Base-by-base conservation (phyloP, 2,797 vertebrate genomes). In the Gymnothorax javanicus region DNA sequence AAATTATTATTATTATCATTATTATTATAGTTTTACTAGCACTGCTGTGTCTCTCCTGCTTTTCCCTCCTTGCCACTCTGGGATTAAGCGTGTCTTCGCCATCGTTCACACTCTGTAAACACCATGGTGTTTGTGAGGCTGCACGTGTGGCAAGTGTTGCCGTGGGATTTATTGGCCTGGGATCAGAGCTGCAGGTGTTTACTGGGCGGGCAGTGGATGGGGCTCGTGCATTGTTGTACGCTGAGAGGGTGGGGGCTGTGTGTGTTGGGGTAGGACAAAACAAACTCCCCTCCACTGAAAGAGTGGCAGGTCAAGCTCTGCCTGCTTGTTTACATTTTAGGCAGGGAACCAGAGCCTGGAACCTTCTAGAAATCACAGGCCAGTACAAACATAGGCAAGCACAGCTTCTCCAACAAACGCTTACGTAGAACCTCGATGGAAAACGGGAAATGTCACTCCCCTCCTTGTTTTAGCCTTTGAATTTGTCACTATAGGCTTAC, bases 1-100 rank as follows among this genome's bases (percentile, higher is more conserved):
- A 93, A 93, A 91, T 91, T 90, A 87, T 91, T 91, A 92, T 92
- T 89, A 93, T 93, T 93, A 87, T 89, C 89, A 91, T 91, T 90
- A 87, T 91, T 91, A 92, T 92, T 89, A 93, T 93, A 93, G 87
- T 88, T 89, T 79, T 89, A 7, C 15, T 17, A 2, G 2, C 33
- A 85, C 92, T 92, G 89, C 91, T 92, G 88, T 12, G 75, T 25
- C 88, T 64, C 71, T 86, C 89, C 87, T 83, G 64, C 71, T 88
- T 88, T 90, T 69, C 88, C 89, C 88, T 88, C 90, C 89, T 27
- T 91, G 84, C 86, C 33, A 89, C 87, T 92, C 92, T 92, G 91
- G 89, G 91, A 84, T 82, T 82, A 87, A 90, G 90, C 75, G n/a
- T 93, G 93, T 93, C 90, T 91, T 89, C 91, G 90, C 84, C 88